These are phyloP conservation scores for Lampris incognitus DNA, from an alignment of 2,113 vertebrate species.

Conservation along the genomic window DNA sequence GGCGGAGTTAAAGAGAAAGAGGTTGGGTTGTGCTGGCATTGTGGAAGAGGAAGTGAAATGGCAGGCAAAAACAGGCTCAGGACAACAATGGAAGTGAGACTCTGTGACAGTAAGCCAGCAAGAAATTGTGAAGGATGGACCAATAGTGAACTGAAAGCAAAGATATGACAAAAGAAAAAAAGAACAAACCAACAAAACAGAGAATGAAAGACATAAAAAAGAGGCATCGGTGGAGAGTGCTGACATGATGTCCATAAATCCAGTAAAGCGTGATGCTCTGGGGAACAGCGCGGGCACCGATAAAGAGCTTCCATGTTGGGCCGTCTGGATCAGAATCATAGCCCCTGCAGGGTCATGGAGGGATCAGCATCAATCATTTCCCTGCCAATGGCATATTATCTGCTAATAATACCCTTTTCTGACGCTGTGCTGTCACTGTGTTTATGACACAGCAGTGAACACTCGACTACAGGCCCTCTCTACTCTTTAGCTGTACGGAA, in stretches of 20 bases:
- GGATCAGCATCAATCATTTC: slow-evolving; percentile 42
- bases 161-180: slow-evolving; percentile 29
- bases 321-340: slow-evolving; percentile 34
- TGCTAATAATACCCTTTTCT: slow-evolving; percentile 7
- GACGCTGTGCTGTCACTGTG: slow-evolving; percentile 11
- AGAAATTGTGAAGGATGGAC: slow-evolving; percentile 34
- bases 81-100: slow-evolving; percentile 21
- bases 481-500: not conserved
- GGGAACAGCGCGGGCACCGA: slow-evolving; percentile 18
- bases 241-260: slow-evolving; percentile 32
- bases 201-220: slow-evolving; percentile 13
- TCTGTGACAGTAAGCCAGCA: slow-evolving; percentile 31
- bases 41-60: slow-evolving; percentile 25
- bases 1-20: slow-evolving; percentile 11
- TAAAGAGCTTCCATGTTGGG: slow-evolving; percentile 23
- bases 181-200: slow-evolving; percentile 23
- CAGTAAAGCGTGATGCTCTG: slow-evolving; percentile 21
- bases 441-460: slow-evolving; percentile 1
- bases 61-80: slow-evolving; percentile 29
- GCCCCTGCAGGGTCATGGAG: slow-evolving; percentile 17
- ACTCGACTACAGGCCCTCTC: not conserved
- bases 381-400: slow-evolving; percentile 26
- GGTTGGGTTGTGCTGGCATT: not conserved
- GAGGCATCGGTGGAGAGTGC: not conserved
- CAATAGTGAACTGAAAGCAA: slow-evolving; percentile 38